Base-by-base conservation (phyloP, 1,140 invertebrate species). In the Sycophaga agraensis region DNA sequence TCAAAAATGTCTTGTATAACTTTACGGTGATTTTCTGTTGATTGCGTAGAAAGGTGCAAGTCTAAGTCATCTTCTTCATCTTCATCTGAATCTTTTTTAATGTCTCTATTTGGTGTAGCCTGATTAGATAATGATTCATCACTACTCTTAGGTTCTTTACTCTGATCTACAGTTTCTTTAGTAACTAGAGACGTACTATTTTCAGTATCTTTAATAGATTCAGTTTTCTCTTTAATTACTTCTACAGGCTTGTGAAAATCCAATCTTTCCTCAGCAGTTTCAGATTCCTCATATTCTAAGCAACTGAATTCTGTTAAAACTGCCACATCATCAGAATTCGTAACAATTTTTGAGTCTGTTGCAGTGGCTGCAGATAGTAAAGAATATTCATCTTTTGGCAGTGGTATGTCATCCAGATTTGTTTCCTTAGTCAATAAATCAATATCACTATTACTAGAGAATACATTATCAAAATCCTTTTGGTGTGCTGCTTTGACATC, bases 1-100 rank as follows among this genome's bases (percentile, higher is more conserved):
- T 80, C 76, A 54, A 78, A 79, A 12, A 81, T 81, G 50, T 77
- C 75, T 53, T 81, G 75, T 50, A 81, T 78, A 2, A 80, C 73
- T 50, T 75, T 80, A 26, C 76, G 70, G 26, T 72, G 70, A 28
- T 73, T 79, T 21, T 66, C 67, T 8, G 64, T 43, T 7, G 50
- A 63, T 31, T 63, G 61, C 2, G 53, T 11, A 4, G 61, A 63
- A 11, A 63, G 26, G 19, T 63, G 61, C 4, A 63, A 45, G 2
- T 57, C 48, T 2, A 63, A 21, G 0, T 63, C 45, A 1, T 55
- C 45, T 0, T 50, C 59, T 4, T 62, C 59, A 12, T 49, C 42
- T 12, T 49, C 34, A 12, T 53, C 37, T 12, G 22, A 28, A 5
- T 53, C 28, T 22, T 19, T 17, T 31, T 4, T 31, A 6, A 31